Evolutionary conservation across 2,113 vertebrate species (phyloP), one percentile per base, ranked within the genome.

Genomic region (Empidonax alnorum): DNA sequence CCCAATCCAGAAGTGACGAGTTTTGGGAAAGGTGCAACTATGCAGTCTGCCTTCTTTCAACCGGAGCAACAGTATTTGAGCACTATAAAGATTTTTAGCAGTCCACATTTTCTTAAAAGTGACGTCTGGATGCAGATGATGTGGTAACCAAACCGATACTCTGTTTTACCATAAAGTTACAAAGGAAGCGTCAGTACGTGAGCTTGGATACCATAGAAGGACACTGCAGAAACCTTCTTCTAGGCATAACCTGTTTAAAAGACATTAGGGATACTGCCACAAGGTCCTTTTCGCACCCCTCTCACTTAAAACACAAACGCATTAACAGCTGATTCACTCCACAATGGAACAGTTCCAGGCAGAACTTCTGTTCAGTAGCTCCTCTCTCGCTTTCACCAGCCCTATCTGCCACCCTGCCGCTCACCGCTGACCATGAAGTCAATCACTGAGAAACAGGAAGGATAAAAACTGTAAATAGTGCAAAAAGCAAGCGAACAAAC

Each of bases 101-200:
- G 79, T 78, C 96, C 90, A 93, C 97, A 97, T 97, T 86, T 94
- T 96, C 81, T 55, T 44, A 59, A 20, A 84, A 90, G 50, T 5
- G 30, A 63, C 23, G 39, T 85, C 78, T 83, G 58, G 59, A 76
- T 86, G n/a, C 77, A 83, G 75, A 83, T 18, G 52, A 73, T 42
- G 6, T 3, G 15, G 35, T 30, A 86, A 81, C 12, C 52, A 59
- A 71, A 84, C 5, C 3, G 50, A 55, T 27, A 39, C 8, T 47
- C 6, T 39, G 49, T n/a, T 91, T 75, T 21, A 92, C 22, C 66
- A 50, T 7, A 33, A 50, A 87, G 65, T 72, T 84, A 86, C 33
- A 75, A 61, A 92, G 5, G 12, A 90, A 73, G 7, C 6, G 31
- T 73, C 52, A 80, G 22, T 0, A 84, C 10, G 30, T 19, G 28